Base-by-base conservation (phyloP, 2,797 vertebrate species). In the Ispidina picta region DNA sequence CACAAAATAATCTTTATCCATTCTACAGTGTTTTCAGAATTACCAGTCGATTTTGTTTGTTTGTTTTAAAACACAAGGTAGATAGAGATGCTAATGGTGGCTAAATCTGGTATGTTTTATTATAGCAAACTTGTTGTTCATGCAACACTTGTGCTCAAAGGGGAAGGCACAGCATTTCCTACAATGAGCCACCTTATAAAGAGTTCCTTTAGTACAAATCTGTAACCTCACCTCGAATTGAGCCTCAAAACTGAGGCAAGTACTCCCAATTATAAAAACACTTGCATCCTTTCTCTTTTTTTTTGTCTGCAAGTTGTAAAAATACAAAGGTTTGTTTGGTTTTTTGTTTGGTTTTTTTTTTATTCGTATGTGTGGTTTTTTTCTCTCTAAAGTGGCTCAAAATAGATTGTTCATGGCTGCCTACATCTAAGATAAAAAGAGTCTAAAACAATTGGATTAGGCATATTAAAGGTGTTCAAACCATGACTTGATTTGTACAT, bases 1-100 rank as follows among this genome's bases (percentile, higher is more conserved):
- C 98, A 99, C 98, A 99, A 99, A 98, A 98, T 98, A 98, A 98
- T 98, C 97, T 98, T 98, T 98, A 98, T 99, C 98, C 98, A 98
- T 98, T 99, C 98, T 99, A 99, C 98, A 98, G 98, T 98, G 98
- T 98, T 98, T 98, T 98, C 98, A 97, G 98, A 98, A 98, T 98
- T 98, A 98, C 97, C 98, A 98, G 98, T 95, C 97, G 97, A 98
- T 97, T 97, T 44, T 44, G 17, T 44, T 44, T 44, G 17, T 44
- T 20, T 44, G 17, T 44, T 44, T 97, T 92, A 97, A 97, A 98
- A 98, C 98, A 98, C 98, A 98, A 98, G 97, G 98, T 98, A 97
- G 97, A 96, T 97, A 98, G 95, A 98, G 97, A 98, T 97, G 97
- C 95, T 97, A 97, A 98, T 98, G 98, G 97, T 98, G 98, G 98